These are phyloP conservation scores for Poeciliopsis turneri DNA, from an alignment of 2,797 vertebrate genomes.

Conservation along the genomic window DNA sequence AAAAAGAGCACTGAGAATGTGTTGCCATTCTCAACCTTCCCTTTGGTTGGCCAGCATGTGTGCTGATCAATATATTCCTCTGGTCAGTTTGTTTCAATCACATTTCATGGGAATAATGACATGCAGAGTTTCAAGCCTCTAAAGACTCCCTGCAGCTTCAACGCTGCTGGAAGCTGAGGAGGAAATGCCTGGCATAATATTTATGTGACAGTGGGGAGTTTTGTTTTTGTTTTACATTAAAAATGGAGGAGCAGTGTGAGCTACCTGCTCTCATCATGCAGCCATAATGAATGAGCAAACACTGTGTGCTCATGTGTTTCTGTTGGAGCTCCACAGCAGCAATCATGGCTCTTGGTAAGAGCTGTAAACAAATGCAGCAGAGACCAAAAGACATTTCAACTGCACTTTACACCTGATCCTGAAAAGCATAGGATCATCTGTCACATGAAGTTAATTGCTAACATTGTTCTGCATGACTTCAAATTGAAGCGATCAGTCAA, in stretches of 20 bases:
- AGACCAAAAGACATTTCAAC: neutral
- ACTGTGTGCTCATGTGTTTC: slow-evolving; percentile 21
- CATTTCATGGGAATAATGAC: slow-evolving; percentile 32
- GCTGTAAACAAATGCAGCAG: slow-evolving; percentile 20
- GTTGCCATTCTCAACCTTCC: neutral
- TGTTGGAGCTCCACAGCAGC: slow-evolving; percentile 30
- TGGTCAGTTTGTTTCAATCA: slow-evolving; percentile 23
- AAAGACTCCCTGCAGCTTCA: slow-evolving; percentile 10
- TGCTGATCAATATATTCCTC: slow-evolving; percentile 33
- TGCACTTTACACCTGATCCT: neutral
- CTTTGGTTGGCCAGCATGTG: slow-evolving; percentile 11
- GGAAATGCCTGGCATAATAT: slow-evolving; percentile 46
- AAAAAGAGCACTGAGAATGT: slow-evolving; percentile 6
- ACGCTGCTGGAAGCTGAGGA: neutral
- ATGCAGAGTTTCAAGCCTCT: slow-evolving; percentile 15
- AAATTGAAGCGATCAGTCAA: slow-evolving; percentile 37
- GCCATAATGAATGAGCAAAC: slow-evolving; percentile 56
- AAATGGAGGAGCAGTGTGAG: slow-evolving; percentile 60
- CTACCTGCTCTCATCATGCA: slow-evolving; percentile 60
- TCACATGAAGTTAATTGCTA: slow-evolving; percentile 14
- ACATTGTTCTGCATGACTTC: slow-evolving; percentile 27
- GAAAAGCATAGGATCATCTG: neutral
- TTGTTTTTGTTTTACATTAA: slow-evolving; percentile 52
- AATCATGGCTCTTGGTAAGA: slow-evolving; percentile 38
- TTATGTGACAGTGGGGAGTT: slow-evolving; percentile 36